These are phyloP conservation scores for Patella depressa DNA, from an alignment of 2,888 invertebrate genomes.

Conservation along the genomic window DNA sequence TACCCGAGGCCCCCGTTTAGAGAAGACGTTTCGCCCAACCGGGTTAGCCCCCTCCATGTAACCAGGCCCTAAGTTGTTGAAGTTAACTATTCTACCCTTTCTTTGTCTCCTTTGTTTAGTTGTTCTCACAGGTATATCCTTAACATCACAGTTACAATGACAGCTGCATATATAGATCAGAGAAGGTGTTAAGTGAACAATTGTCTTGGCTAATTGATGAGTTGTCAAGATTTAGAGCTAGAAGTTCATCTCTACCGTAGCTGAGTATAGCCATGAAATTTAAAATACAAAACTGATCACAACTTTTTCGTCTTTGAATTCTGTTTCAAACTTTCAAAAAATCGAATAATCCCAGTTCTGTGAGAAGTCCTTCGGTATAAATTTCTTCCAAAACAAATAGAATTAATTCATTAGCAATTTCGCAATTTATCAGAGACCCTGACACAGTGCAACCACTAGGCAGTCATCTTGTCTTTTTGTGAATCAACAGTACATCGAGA, in stretches of 20 bases:
- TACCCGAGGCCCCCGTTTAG: no score
- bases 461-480: no score
- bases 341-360: background rate
- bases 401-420: background rate
- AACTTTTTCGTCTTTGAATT: background rate
- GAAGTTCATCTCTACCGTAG: background rate
- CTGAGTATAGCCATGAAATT: background rate
- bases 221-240: background rate
- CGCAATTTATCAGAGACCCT: background rate
- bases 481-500: no score
- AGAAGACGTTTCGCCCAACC: no score
- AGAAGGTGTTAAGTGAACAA: background rate
- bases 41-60: no score
- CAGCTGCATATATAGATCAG: background rate
- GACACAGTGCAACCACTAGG: no score
- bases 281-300: background rate
- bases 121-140: background rate
- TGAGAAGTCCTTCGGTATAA: background rate
- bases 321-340: background rate
- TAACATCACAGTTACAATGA: background rate
- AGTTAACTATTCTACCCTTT: slow-evolving; percentile 1
- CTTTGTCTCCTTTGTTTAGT: background rate
- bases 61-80: slow-evolving; percentile 6
- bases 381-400: no score
- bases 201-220: background rate